These are phyloP conservation scores for Mesorhabditis sp. DNA, from an alignment of 2,888 invertebrate genomes.

Conservation along the genomic window DNA sequence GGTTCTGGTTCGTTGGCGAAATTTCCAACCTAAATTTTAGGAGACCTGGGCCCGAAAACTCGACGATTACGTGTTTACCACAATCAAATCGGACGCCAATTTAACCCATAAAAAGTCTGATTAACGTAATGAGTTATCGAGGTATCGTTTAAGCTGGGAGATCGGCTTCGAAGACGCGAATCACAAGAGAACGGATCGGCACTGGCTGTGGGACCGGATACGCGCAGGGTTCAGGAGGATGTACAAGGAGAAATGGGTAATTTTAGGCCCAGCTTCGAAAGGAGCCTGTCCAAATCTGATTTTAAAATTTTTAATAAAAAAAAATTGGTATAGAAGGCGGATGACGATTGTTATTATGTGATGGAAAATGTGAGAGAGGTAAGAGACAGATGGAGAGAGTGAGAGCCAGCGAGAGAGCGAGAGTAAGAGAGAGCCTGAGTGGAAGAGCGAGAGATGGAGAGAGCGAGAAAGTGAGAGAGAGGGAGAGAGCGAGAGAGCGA, in stretches of 20 bases:
- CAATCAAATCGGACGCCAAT: background rate
- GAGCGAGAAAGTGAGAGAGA: no score
- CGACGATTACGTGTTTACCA: background rate
- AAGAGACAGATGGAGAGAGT: background rate
- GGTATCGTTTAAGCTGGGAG: background rate
- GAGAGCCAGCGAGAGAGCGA: no score
- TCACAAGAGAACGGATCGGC: background rate
- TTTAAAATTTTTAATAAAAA: no score
- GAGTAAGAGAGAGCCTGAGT: no score
- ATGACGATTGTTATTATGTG: slow-evolving; percentile 5
- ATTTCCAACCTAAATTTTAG: background rate
- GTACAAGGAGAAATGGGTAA: slow-evolving; percentile 3
- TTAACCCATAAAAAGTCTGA: background rate
- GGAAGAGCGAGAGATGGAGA: no score
- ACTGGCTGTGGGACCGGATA: background rate
- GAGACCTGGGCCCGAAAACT: background rate
- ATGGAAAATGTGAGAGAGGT: slow-evolving; percentile 1
- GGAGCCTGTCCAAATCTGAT: no score
- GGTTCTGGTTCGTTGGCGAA: background rate
- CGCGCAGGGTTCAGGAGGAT: background rate
- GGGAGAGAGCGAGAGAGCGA: no score
- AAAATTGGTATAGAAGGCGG: slow-evolving; percentile 1
- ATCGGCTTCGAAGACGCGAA: background rate
- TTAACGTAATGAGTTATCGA: no score
- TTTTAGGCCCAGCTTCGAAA: no score